Base-by-base conservation (phyloP, 2,888 invertebrate genomes). In the Dorcus hopei region DNA sequence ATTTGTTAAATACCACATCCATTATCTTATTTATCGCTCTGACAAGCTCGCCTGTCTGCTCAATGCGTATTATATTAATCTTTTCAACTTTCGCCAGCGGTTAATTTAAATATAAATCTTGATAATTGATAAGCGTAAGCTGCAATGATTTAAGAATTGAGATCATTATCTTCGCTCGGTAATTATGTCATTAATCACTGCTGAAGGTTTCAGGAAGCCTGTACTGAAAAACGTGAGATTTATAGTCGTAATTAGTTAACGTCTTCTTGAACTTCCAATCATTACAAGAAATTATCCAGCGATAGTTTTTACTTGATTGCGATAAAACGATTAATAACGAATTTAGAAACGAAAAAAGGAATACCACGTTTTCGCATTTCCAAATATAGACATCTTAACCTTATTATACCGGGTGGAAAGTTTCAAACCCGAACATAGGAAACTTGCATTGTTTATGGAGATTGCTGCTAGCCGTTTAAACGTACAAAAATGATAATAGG, bases 171-270 rank as follows among this genome's bases (percentile, higher is more conserved):
- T 62, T 60, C 49, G 61, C 52, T 65, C 61, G 64, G 68, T 70
- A 70, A 70, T 69, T 70, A 69, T 69, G 65, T 64, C 70, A 69
- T 70, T 69, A 69, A 70, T 70, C 70, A 69, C 49, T 52, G 52
- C 55, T 52, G 61, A 65, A 60, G 65, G 55, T 57, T 60, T 57
- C 59, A 57, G 58, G 61, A 61, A 61, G 63, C 56, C 50, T 14
- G 45, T 45, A 19, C 45, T 9, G 45, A 45, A 45, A 45, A 45
- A 45, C 45, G 45, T 23, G 19, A 19, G 70, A 70, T 70, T 70
- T 68, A 70, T 70, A 61, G 65, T 62, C 52, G 64, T 63, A 68
- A 68, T 70, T 68, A 70, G 65, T 70, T 65, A 67, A 62, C 63
- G 67, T 65, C 66, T 62, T 60, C 61, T 33, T 33, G 26, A 33